Base-by-base conservation (phyloP, 2,888 invertebrate genomes). In the Sinohyriopsis cumingii region DNA sequence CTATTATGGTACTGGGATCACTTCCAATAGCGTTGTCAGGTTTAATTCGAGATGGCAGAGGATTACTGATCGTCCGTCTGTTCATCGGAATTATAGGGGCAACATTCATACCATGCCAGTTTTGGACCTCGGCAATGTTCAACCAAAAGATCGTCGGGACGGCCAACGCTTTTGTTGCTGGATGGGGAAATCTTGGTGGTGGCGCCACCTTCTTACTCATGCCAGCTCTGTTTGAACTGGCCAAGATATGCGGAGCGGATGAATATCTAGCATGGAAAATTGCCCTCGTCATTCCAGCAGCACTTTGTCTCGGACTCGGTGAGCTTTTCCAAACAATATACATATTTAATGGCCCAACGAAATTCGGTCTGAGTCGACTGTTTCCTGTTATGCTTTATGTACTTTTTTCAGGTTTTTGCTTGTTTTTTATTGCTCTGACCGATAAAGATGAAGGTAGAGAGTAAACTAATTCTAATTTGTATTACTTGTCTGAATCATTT, bases 1-100 rank as follows among this genome's bases (percentile, higher is more conserved):
- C 55, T 20, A 63, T 75, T 6, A 57, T 75, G 24, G 59, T 75
- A 3, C 18, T 60, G 54, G 72, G 75, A 5, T 66, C 75, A 0
- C 55, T 75, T 24, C 75, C 75, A 22, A 65, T 72, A 65, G 71
- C 72, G 56, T 57, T 72, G 45, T 55, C 68, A 7, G 75, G 75
- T 15, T 60, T 70, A 6, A 59, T 72, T 12, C 59, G 54, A 53
- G 65, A 33, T 33, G 55, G 59, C 20, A 68, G 62, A n/a, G 68
- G 69, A 7, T 57, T 75, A 6, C 67, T 75, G n/a, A 66, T 75
- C 19, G 22, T 75, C 22, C 56, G 69, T 20, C 55, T 72, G 3
- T 72, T 66, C n/a, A 63, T 75, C 45, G 75, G 75, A 33, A 61
- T 75, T 6, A 64, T 75, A 6, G 75, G 75, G 28, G 75, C 70